Conservation (phyloP, 2,888 invertebrate genomes). For the Tigriopus californicus region DNA sequence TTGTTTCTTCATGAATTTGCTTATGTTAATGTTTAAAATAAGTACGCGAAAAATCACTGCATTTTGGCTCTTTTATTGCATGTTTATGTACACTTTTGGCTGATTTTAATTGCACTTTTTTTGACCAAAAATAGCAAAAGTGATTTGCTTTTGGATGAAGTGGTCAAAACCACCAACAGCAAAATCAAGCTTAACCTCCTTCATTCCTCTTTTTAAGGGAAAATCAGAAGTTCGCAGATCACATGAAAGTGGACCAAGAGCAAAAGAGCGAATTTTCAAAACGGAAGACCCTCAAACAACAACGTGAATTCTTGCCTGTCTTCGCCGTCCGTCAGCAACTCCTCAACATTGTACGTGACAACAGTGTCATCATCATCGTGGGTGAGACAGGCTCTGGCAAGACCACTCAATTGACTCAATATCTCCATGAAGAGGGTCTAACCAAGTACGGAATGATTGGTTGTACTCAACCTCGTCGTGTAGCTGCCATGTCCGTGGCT, state of each 20-base stretch:
- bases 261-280: slow-evolving; percentile 62
- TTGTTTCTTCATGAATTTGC: too few relatives aligned
- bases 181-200: too few relatives aligned
- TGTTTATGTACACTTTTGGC: too few relatives aligned
- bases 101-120: too few relatives aligned
- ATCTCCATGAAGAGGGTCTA: slow-evolving; percentile 82
- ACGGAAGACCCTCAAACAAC: slow-evolving; percentile 61
- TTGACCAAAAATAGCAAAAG: too few relatives aligned
- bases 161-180: too few relatives aligned
- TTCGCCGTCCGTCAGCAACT: slow-evolving; percentile 88
- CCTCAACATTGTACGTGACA: slow-evolving; percentile 73
- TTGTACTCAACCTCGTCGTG: slow-evolving; percentile 90
- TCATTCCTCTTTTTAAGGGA: slow-evolving; percentile 14
- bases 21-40: too few relatives aligned
- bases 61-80: too few relatives aligned
- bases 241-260: slow-evolving; percentile 48
- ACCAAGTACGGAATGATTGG: slow-evolving; percentile 83
- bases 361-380: slow-evolving; percentile 84
- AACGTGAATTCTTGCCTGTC: slow-evolving; percentile 76
- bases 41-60: too few relatives aligned
- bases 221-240: slow-evolving; percentile 79
- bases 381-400: slow-evolving; percentile 91
- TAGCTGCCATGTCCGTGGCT: slow-evolving; percentile 98
- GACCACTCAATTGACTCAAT: slow-evolving; percentile 93
- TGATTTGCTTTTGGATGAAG: too few relatives aligned